phyloP scores from a whole-genome alignment of 2,797 vertebrate genomes.

The Monodelphis domestica region DNA sequence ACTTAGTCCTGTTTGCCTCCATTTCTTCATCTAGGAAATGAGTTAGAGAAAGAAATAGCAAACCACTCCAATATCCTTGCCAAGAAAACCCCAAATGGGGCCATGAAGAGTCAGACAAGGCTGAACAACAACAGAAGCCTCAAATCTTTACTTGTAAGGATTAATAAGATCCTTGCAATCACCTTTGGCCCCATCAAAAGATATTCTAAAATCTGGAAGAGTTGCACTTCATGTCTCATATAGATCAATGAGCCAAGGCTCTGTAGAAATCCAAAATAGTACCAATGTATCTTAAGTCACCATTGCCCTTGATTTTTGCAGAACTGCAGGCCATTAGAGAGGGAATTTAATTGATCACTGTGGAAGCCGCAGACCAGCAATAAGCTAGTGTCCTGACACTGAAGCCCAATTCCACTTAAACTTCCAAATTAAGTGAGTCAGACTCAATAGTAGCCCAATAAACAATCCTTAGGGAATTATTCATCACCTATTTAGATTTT shows the following conservation, averaged over 20 bases:
- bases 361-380: constrained; percentile 56
- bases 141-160: constrained; percentile 59
- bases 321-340: constrained; percentile 69
- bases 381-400: constrained; percentile 41
- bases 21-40: too few relatives aligned
- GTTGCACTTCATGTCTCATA: constrained; percentile 62
- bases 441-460: constrained; percentile 41
- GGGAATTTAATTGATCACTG: constrained; percentile 71
- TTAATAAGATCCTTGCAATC: constrained; percentile 32
- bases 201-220: constrained; percentile 41
- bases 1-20: too few relatives aligned
- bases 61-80: too few relatives aligned
- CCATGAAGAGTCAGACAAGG: too few relatives aligned
- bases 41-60: too few relatives aligned
- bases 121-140: constrained; percentile 45
- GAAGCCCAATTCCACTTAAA: constrained; percentile 55
- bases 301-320: constrained; percentile 68
- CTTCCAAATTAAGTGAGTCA: constrained; percentile 26
- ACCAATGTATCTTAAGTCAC: constrained; percentile 72
- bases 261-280: constrained; percentile 69
- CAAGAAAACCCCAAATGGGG: too few relatives aligned
- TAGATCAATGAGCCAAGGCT: constrained; percentile 71
- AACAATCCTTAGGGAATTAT: not conserved
- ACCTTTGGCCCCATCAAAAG: constrained; percentile 12
- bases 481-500: not conserved